Base-by-base conservation (phyloP, 2,797 vertebrate genomes). In the Sebastes miniatus region DNA sequence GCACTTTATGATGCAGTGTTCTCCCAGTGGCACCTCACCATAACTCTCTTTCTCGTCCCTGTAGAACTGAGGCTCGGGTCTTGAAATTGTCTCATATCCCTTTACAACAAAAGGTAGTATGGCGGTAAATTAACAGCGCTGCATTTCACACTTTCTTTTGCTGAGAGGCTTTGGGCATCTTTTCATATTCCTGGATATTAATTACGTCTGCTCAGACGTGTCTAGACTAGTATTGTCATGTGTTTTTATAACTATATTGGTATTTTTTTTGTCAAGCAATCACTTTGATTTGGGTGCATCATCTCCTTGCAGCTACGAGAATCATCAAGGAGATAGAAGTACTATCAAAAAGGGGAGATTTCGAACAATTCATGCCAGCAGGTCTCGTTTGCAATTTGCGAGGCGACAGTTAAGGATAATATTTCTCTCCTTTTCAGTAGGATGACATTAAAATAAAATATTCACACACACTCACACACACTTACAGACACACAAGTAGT, bases 31-130 rank as follows among this genome's bases (percentile, higher is more conserved):
- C 80, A 85, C 76, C 65, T 67, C 70, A 47, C 59, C 76, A 86
- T 85, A 91, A 87, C 77, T 90, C 87, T 89, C 34, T 58, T 50
- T 75, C 63, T 67, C 69, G 67, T 84, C 83, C 70, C 79, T 8
- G 64, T 24, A 81, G 61, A 88, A 65, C 59, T 32, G 5, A 39
- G 73, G 31, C 73, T 73, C 59, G 63, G 0, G 47, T 85, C 80
- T 82, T 79, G 57, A 79, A 87, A 85, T 71, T 72, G 63, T 82
- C 73, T 79, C 72, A 64, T 69, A 80, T 78, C 61, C 70, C 66
- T 81, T 77, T 22, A 79, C 77, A 76, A 88, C 61, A 85, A 83
- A 75, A 18, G 29, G 71, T 52, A 4, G 7, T 56, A 52, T 31
- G 29, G 76, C 50, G n/a, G 22, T 75, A 76, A 84, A 84, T 83